These are phyloP conservation scores for Notodonta dromedarius DNA, from an alignment of 2,888 invertebrate species.

Conservation along the genomic window DNA sequence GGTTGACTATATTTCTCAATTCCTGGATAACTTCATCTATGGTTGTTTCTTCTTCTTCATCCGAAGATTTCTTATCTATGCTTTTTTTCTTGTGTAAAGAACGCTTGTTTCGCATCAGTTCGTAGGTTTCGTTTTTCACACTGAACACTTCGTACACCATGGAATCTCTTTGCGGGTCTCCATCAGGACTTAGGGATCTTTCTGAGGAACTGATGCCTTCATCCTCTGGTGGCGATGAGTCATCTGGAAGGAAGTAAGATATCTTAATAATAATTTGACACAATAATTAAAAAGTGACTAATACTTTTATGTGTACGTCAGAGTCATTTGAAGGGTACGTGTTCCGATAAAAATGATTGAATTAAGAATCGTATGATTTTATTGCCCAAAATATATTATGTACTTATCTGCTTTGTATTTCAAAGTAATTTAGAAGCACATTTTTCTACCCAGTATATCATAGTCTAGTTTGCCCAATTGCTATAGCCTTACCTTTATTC, in stretches of 20 bases:
- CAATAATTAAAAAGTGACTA: too few relatives aligned
- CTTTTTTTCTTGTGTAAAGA: constrained; percentile 68
- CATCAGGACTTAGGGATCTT: constrained; percentile 90
- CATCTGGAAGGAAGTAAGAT: constrained; percentile 68
- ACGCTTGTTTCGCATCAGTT: constrained; percentile 74
- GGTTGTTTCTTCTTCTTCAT: constrained; percentile 91
- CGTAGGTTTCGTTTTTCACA: constrained; percentile 83
- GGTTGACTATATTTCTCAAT: constrained; percentile 92
- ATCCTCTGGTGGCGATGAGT: constrained; percentile 92
- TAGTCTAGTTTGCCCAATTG: too few relatives aligned
- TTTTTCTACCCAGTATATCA: too few relatives aligned
- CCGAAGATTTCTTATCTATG: constrained; percentile 75
- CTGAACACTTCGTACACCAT: constrained; percentile 86
- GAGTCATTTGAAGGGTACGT: too few relatives aligned
- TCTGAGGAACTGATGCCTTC: constrained; percentile 95
- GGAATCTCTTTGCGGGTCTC: constrained; percentile 84
- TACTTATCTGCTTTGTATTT: too few relatives aligned
- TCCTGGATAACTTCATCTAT: constrained; percentile 95
- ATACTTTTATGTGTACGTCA: too few relatives aligned
- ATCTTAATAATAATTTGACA: neutral
- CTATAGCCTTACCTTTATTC: constrained; percentile 67
- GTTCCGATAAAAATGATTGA: too few relatives aligned
- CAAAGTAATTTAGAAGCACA: too few relatives aligned
- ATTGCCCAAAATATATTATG: too few relatives aligned
- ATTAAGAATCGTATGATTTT: too few relatives aligned